Conservation (phyloP, 2,888 invertebrate species). For the Tipula vernalis region DNA sequence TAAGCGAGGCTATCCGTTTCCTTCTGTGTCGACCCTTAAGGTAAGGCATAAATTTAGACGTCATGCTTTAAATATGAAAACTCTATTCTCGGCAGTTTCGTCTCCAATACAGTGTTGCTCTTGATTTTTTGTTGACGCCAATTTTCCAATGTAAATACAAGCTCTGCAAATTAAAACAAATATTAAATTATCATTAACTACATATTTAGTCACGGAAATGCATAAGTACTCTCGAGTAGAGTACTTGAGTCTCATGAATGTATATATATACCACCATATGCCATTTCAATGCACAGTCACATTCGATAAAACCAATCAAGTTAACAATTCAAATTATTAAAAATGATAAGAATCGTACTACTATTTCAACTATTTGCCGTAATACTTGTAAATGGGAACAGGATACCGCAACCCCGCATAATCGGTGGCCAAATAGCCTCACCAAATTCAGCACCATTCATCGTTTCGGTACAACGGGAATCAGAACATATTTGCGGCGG, state of each 20-base stretch:
- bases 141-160: background rate
- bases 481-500: background rate
- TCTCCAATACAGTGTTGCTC: background rate
- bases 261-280: background rate
- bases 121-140: background rate
- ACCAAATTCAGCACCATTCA: background rate
- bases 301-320: background rate
- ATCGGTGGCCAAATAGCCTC: background rate
- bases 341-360: background rate
- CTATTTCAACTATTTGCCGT: background rate
- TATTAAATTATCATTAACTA: background rate
- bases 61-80: background rate
- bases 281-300: background rate
- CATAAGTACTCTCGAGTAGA: background rate
- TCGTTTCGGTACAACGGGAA: background rate
- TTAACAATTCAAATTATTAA: background rate
- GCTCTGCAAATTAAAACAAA: background rate
- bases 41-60: background rate
- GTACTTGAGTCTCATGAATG: background rate
- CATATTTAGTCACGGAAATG: background rate
- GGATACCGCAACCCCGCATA: background rate
- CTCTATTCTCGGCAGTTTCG: background rate
- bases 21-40: background rate
- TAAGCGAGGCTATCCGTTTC: background rate
- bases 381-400: background rate